Conservation (phyloP, 2,797 vertebrate species). For the Hapalemur alaotrensis region DNA sequence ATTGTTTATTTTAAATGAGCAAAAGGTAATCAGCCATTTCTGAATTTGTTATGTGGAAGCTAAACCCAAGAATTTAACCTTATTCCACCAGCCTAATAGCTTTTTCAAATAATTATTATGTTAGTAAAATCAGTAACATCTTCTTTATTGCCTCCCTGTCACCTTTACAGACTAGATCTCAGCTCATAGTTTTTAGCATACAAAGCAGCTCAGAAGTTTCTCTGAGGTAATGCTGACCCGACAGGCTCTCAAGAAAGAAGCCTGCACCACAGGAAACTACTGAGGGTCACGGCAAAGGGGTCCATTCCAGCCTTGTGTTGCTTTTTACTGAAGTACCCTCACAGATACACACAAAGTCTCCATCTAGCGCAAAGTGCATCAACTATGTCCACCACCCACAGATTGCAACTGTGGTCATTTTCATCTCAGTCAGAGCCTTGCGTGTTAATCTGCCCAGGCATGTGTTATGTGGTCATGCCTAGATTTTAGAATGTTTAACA, state of each 20-base stretch:
- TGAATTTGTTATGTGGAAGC: not conserved
- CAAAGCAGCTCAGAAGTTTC: not conserved
- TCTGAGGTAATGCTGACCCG: not conserved
- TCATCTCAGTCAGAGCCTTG: not conserved
- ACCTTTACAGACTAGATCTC: not conserved
- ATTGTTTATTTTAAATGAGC: not conserved
- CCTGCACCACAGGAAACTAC: not conserved
- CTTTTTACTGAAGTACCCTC: not conserved
- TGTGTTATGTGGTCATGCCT: not conserved
- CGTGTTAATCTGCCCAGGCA: not conserved
- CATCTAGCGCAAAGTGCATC: not conserved
- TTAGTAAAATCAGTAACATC: not conserved
- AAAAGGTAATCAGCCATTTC: not conserved
- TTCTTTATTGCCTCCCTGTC: not conserved
- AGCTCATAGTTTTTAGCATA: not conserved
- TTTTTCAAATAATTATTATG: not conserved
- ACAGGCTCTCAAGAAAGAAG: not conserved
- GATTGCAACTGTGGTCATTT: not conserved
- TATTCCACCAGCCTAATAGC: not conserved
- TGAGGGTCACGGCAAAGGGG: not conserved
- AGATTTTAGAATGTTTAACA: not conserved
- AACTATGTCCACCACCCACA: not conserved
- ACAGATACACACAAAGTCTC: not conserved
- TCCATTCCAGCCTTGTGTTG: not conserved
- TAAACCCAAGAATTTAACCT: not conserved